Conservation (phyloP, 2,113 vertebrate genomes). For the Cyanocitta stelleri region DNA sequence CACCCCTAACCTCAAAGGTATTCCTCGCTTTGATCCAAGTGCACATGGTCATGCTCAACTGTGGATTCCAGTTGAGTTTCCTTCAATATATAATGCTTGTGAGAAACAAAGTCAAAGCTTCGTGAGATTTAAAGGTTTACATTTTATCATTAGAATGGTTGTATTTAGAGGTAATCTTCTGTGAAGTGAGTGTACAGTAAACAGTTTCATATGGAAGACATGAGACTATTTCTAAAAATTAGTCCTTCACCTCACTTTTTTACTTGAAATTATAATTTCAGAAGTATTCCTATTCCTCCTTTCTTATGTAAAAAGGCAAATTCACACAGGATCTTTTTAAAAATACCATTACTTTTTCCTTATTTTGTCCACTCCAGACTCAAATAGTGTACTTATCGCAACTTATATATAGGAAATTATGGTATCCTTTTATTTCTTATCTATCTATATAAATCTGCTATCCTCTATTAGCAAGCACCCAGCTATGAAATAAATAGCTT, state of each 20-base stretch:
- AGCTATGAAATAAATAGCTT: background rate
- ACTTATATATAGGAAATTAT: background rate
- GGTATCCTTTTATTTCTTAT: background rate
- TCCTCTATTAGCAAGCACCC: background rate
- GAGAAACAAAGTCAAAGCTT: background rate
- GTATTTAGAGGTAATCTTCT: background rate
- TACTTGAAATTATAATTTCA: background rate
- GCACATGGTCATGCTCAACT: background rate
- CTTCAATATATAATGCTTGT: background rate
- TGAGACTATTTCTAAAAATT: background rate
- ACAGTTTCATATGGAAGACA: background rate
- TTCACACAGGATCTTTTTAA: background rate
- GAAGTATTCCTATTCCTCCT: background rate
- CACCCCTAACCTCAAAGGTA: background rate
- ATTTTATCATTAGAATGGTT: background rate
- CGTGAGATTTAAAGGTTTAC: background rate
- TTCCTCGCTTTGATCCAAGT: background rate
- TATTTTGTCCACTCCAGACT: background rate
- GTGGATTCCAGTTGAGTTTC: background rate
- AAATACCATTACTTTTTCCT: background rate
- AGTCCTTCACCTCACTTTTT: background rate
- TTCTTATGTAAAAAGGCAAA: background rate
- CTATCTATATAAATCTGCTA: background rate
- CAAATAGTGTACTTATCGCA: background rate
- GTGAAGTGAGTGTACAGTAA: background rate